Base-by-base conservation (phyloP, 2,888 invertebrate species). In the Aporophyla lueneburgensis region DNA sequence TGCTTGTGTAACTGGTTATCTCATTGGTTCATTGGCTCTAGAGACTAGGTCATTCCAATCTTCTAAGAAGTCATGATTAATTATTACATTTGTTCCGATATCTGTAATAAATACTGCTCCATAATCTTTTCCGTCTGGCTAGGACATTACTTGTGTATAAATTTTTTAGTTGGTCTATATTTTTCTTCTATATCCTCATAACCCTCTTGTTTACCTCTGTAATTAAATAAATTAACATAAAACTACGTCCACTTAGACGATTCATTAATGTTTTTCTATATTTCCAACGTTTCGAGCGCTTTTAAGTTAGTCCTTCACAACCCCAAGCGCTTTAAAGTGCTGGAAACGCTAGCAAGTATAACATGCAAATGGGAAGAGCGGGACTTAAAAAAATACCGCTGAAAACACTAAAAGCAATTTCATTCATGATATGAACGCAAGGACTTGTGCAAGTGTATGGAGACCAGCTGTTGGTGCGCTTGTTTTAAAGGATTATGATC, bases 241-340 rank as follows among this genome's bases (percentile, higher is more conserved):
- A 80, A 27, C 33, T 46, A 51, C 49, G 56, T 33, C n/a, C 12
- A 40, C 21, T 54, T 77, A 56, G 24, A 53, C 69, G 27, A 65
- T 53, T 72, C 16, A 75, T 82, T 58, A 79, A 79, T 65, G 16
- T 56, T 71, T 82, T 81, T 58, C 43, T 70, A 58, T 62, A 78
- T 78, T 81, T 63, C 62, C 70, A 68, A 53, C 74, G 59, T 46
- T 81, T 78, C 54, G 27, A 83, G 79, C 79, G 49, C 81, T 84
- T 82, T 80, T 56, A 24, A 76, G 72, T 70, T 33, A 76, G 84
- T 83, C 80, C 80, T 84, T 84, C 71, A 84, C 59, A 73, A 71
- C 67, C 67, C 27, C 73, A 61, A 80, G 80, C 61, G 80, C 73
- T 80, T 65, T 80, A 76, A 80, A 83, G 63, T 65, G 80, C 76